Percentiles rank a stretch among this genome's conserved stretches.
These are phyloP conservation scores for Agrochola lychnidis DNA, from an alignment of 2,888 invertebrate species.

Conservation along the genomic window DNA sequence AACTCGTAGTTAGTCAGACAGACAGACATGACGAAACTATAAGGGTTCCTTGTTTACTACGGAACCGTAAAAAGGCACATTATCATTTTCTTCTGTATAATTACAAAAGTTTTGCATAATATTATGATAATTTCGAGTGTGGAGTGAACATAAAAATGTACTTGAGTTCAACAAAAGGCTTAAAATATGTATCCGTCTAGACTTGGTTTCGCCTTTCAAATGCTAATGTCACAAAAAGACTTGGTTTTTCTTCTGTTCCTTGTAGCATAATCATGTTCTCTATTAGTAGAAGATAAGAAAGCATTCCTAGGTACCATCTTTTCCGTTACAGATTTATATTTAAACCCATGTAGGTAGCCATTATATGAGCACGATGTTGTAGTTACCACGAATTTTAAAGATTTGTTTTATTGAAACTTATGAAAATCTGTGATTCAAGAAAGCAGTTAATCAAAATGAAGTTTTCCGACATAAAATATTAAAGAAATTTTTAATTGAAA, in stretches of 20 bases:
- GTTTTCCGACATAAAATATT: neutral
- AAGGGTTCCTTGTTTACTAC: too few relatives aligned
- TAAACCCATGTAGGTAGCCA: neutral
- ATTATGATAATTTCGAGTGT: conserved; percentile 29
- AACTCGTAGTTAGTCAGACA: too few relatives aligned
- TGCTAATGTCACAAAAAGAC: conserved; percentile 32
- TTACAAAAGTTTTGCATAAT: conserved; percentile 27
- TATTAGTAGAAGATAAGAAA: neutral
- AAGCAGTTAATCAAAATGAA: neutral
- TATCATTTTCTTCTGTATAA: conserved; percentile 4
- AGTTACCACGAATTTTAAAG: neutral
- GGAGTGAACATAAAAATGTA: conserved; percentile 24
- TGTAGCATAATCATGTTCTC: neutral
- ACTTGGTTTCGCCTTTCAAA: conserved; percentile 39
- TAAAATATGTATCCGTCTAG: conserved; percentile 43
- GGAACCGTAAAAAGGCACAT: conserved; percentile 9
- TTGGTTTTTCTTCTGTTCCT: conserved; percentile 1
- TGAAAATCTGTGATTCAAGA: neutral
- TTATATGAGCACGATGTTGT: neutral
- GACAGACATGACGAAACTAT: too few relatives aligned
- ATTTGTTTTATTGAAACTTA: neutral
- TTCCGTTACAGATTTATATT: neutral
- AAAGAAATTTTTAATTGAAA: neutral
- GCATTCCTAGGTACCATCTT: too few relatives aligned
- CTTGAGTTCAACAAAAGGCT: conserved; percentile 23